These are phyloP conservation scores for Okamejei kenojei DNA, from an alignment of 2,797 vertebrate species.

Conservation along the genomic window DNA sequence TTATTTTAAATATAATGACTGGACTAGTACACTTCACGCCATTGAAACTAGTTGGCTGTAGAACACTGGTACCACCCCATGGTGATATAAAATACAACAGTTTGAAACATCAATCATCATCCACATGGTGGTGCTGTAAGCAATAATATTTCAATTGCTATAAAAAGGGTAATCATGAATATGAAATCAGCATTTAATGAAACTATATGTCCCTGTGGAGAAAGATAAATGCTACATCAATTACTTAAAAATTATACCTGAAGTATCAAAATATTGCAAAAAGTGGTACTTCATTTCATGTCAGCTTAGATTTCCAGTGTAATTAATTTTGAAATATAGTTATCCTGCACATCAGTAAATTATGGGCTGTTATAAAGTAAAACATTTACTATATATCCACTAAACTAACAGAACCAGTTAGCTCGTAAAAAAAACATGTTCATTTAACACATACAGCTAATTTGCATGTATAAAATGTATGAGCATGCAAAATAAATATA, in stretches of 20 bases:
- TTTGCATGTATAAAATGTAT: neutral
- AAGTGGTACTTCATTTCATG: neutral
- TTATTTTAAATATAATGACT: neutral
- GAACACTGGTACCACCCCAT: neutral
- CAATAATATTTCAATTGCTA: conserved; percentile 5
- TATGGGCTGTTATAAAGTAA: neutral
- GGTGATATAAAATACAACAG: neutral
- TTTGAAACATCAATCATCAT: neutral
- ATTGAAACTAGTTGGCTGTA: neutral
- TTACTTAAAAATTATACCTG: neutral
- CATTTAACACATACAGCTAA: neutral
- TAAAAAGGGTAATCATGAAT: neutral
- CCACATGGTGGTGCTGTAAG: conserved; percentile 20
- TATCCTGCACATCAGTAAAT: neutral
- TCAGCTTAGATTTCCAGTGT: neutral
- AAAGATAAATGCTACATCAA: neutral
- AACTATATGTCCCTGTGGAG: conserved; percentile 4
- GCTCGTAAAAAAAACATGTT: neutral
- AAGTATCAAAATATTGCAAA: neutral
- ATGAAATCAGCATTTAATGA: neutral
- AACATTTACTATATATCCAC: neutral
- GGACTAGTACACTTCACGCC: neutral
- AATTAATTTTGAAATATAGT: neutral
- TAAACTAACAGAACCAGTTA: neutral
- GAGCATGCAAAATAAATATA: neutral